Conservation (phyloP, 2,888 invertebrate species). For the Vesta saturnalis region DNA sequence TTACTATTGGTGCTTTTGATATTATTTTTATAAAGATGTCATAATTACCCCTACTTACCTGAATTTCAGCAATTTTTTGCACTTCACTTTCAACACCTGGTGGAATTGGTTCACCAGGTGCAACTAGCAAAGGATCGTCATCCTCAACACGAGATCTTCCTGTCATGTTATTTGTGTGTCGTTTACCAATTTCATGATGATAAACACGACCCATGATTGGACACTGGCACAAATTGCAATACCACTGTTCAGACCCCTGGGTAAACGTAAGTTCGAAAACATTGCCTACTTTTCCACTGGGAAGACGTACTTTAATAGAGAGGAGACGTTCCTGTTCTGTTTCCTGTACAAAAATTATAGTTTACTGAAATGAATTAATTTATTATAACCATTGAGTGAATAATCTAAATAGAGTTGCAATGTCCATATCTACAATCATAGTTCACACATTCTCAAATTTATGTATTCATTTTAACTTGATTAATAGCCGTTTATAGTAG, state of each 20-base stretch:
- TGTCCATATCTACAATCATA: background rate
- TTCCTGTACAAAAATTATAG: constrained; percentile 48
- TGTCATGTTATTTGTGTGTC: constrained; percentile 53
- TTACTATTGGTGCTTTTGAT: no score
- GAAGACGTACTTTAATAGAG: constrained; percentile 53
- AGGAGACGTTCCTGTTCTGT: constrained; percentile 57
- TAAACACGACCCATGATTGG: constrained; percentile 60
- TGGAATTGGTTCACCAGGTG: constrained; percentile 75
- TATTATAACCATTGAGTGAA: background rate
- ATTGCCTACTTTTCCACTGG: constrained; percentile 55
- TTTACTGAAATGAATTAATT: background rate
- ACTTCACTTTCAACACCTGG: constrained; percentile 76
- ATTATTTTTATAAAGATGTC: no score
- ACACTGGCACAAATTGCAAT: constrained; percentile 59
- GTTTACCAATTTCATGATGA: constrained; percentile 58
- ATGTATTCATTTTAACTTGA: no score
- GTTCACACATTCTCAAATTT: no score
- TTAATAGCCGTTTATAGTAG: no score
- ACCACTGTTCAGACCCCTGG: constrained; percentile 58
- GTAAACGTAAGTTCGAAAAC: constrained; percentile 57
- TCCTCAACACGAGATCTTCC: constrained; percentile 22
- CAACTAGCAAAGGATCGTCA: constrained; percentile 51
- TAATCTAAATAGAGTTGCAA: background rate
- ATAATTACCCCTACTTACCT: constrained; percentile 53
- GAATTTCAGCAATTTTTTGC: constrained; percentile 57